Evolutionary conservation across 2,797 vertebrate genomes (phyloP), one percentile per base, ranked within the genome.

Genomic region (Hirundo rustica): DNA sequence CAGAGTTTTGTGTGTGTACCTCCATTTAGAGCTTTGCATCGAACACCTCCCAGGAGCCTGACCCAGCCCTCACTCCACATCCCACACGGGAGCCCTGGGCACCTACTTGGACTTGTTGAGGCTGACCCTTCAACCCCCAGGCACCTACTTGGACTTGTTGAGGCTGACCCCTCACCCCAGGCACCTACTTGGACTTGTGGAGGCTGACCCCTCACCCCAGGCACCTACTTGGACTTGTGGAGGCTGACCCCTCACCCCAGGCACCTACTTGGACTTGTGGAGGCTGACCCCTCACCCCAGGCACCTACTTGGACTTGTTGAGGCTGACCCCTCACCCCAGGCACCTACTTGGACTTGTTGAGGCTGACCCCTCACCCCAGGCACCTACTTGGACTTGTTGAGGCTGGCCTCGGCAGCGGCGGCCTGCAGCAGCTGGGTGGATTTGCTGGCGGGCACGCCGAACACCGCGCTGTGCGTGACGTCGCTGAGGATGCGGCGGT

Each of bases 391-490:
- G n/a, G n/a, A n/a, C n/a, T n/a, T 26, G 98, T 99, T 99, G 97
- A 99, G 99, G 93, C 99, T 98, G 95, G 99, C 99, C 96, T 99
- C 99, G 4, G 99, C 99, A 32, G 99, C 99, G 5, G 99, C 99
- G 2, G 99, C 98, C 93, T 99, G 99, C 64, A 99, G 98, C 66
- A 99, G 98, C 97, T 99, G 99, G 26, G 99, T 99, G 61, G 99
- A 99, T 95, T 99, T 99, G 98, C 99, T 99, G 95, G 99, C 98
- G 22, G 99, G 99, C 71, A 99, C 99, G 11, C 99, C 99, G 15
- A 99, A 99, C 51, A 99, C 98, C 0, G 99, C 98, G 19, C 99
- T 99, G 98, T 99, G 99, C 25, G 99, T 99, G 95, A 99, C 99
- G 3, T 99, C 99, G 21, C 99, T 99, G 93, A 99, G 98, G 96